Base-by-base conservation (phyloP, 2,888 invertebrate species). In the Plebejus melissa region DNA sequence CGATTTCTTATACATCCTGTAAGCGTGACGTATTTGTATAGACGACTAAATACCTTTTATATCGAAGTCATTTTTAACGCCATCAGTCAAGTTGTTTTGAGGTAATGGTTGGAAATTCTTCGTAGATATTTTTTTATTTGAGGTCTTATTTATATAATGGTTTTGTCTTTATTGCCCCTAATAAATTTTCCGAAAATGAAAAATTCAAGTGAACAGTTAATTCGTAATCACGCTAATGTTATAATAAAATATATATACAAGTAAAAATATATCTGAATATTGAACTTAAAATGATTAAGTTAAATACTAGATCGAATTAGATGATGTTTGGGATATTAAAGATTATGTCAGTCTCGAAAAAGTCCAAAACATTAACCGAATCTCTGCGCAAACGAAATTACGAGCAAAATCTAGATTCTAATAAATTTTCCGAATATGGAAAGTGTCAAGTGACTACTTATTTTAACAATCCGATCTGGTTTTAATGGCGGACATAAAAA, bases 1-100 rank as follows among this genome's bases (percentile, higher is more conserved):
- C 9, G 54, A 16, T 4, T 84, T 85, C 88, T 88, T 88, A 85
- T 83, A 82, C 87, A 86, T 87, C 85, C 81, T 85, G 86, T 81
- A 80, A 83, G 83, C 81, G 82, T 81, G 82, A 84, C 86, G 32
- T 65, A 65, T 65, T 65, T 65, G 65, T 65, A 65, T 65, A 65
- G 65, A 36, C 65, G 36, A 32, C 65, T 16, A 65, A 65, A 65
- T 32, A 36, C 65, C 65, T 65, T 65, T 65, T 58, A 28, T 65
- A 36, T 65, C 54, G 54, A 16, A 54, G 54, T 54, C 16, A 13
- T 50, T 54, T 54, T 54, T 16, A 54, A 54, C 16, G 54, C 16
- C 54, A 54, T 54, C 54, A 16, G 54, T 16, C 16, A 54, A 54
- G 54, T 4, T 46, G 46, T 46, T 46, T 46, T 46, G 46, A 46